Evolutionary conservation across 2,888 invertebrate genomes (phyloP).

Genomic region (Synergus laeviventris): DNA sequence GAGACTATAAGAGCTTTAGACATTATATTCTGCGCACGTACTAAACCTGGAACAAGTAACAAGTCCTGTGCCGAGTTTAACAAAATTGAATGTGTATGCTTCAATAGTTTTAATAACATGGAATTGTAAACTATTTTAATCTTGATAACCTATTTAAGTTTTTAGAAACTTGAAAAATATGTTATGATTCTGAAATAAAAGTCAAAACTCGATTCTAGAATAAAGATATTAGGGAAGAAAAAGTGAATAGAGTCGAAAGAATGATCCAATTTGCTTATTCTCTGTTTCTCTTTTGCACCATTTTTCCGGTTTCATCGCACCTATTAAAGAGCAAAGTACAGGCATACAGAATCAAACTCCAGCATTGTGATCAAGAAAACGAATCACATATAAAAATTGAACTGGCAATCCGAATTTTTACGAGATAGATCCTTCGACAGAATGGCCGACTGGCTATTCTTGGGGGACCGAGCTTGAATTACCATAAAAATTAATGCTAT

Average conservation of each 20-base stretch:
- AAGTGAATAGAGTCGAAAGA: background rate
- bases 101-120: background rate
- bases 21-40: background rate
- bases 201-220: too few relatives aligned
- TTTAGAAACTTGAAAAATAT: too few relatives aligned
- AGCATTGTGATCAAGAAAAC: background rate
- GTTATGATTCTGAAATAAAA: background rate
- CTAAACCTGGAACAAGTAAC: conserved; percentile 3
- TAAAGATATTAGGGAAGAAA: background rate
- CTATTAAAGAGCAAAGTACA: background rate
- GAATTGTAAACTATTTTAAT: too few relatives aligned
- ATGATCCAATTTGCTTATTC: background rate
- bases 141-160: too few relatives aligned
- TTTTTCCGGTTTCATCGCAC: background rate
- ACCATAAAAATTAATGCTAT: conserved; percentile 35
- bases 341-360: background rate
- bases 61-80: background rate
- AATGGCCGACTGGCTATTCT: background rate
- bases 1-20: background rate
- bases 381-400: conserved; percentile 3
- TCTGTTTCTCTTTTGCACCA: background rate
- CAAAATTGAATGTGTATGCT: background rate
- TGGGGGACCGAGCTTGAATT: background rate
- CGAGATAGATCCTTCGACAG: background rate
- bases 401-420: conserved; percentile 20